Conservation (phyloP, 2,113 vertebrate genomes). For the Atlantisia rogersi region DNA sequence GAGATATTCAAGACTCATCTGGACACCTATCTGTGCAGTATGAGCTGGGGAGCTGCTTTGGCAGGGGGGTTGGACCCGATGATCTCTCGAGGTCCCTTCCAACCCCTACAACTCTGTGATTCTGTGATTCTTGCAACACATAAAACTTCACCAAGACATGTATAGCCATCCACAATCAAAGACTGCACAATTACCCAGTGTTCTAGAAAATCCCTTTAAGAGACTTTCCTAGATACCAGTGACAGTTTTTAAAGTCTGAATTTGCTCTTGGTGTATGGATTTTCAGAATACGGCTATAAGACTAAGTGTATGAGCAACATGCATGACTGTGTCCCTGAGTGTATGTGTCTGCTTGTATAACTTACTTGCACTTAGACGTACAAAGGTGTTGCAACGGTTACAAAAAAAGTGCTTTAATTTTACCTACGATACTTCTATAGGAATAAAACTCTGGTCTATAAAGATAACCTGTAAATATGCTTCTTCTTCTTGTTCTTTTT, state of each 20-base stretch:
- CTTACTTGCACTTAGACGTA: background rate
- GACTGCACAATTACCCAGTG: accelerated
- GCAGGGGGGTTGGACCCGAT: no score
- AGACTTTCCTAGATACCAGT: background rate
- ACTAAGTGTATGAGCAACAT: background rate
- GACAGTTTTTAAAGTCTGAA: background rate
- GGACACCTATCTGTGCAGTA: no score
- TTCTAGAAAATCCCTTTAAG: background rate
- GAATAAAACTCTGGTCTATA: background rate
- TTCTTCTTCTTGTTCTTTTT: background rate
- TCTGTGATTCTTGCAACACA: background rate
- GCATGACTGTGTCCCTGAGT: background rate
- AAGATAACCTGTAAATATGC: background rate
- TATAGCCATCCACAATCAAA: background rate
- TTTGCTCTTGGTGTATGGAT: background rate
- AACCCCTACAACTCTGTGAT: no score
- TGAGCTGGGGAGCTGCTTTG: no score
- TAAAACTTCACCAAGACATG: background rate
- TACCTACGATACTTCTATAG: background rate
- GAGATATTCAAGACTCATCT: no score
- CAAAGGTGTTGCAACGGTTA: background rate
- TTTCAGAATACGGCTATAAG: background rate
- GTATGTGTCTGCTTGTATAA: background rate
- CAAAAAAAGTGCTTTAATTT: conserved; percentile 15
- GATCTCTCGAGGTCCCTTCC: no score